These are phyloP conservation scores for Marcusenius ussheri DNA, from an alignment of 2,113 vertebrate species.

Conservation along the genomic window DNA sequence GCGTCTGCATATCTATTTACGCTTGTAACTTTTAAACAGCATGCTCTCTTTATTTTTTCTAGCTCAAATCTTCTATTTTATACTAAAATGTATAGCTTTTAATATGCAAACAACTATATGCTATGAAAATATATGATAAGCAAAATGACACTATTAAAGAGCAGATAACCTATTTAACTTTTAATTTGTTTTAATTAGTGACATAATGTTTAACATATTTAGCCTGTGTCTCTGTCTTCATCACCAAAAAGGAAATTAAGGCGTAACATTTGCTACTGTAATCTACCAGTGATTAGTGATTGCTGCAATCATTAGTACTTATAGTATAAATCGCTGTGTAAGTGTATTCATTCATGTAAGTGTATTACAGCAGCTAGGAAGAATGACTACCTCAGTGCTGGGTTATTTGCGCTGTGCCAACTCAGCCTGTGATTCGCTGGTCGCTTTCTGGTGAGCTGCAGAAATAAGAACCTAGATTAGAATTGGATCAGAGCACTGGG, in stretches of 20 bases:
- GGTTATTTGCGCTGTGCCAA: background rate
- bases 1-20: background rate
- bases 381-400: background rate
- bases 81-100: background rate
- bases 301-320: background rate
- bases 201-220: background rate
- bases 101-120: background rate
- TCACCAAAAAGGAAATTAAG: background rate
- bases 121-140: background rate
- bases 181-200: background rate
- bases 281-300: background rate
- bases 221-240: background rate
- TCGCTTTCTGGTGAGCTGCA: background rate
- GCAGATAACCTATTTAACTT: background rate
- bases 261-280: background rate
- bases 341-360: background rate
- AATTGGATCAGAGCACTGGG: background rate
- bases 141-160: background rate
- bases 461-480: background rate
- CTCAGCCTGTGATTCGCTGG: background rate
- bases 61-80: background rate
- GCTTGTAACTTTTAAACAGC: background rate
- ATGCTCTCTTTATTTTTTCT: background rate
- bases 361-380: background rate
- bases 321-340: background rate